phyloP scores from a whole-genome alignment of 2,888 invertebrate genomes.

The Eristalis pertinax region DNA sequence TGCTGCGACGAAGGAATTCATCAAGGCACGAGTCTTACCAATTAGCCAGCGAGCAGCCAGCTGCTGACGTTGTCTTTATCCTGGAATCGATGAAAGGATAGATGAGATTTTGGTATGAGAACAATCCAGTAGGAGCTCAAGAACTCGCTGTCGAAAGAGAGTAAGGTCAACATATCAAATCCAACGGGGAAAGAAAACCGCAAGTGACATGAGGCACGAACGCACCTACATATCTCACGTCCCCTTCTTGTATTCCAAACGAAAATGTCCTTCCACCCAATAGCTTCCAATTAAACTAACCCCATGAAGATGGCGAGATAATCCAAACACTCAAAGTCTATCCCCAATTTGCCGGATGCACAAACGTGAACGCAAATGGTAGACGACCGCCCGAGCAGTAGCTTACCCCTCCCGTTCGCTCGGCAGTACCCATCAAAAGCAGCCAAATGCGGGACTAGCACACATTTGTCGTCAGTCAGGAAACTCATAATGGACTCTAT shows the following conservation, averaged over 20 bases:
- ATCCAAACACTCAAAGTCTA: neutral
- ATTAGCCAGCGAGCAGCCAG: neutral
- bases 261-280: neutral
- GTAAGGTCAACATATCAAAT: too few species aligned
- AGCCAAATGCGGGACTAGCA: neutral
- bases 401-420: neutral
- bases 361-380: neutral
- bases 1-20: neutral
- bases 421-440: neutral
- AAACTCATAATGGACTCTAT: constrained; percentile 17
- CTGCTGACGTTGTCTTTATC: neutral
- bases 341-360: neutral
- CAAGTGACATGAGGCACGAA: too few species aligned
- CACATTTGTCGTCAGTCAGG: neutral
- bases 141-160: too few species aligned
- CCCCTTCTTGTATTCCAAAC: neutral
- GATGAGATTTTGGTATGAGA: neutral
- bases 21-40: neutral
- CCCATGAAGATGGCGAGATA: neutral
- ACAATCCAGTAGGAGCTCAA: too few species aligned
- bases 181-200: too few species aligned
- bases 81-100: neutral
- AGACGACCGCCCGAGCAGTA: neutral
- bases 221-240: too few species aligned
- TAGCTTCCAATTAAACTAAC: neutral